phyloP scores from a whole-genome alignment of 2,113 vertebrate species.

The Erythrocercus mccallii region DNA sequence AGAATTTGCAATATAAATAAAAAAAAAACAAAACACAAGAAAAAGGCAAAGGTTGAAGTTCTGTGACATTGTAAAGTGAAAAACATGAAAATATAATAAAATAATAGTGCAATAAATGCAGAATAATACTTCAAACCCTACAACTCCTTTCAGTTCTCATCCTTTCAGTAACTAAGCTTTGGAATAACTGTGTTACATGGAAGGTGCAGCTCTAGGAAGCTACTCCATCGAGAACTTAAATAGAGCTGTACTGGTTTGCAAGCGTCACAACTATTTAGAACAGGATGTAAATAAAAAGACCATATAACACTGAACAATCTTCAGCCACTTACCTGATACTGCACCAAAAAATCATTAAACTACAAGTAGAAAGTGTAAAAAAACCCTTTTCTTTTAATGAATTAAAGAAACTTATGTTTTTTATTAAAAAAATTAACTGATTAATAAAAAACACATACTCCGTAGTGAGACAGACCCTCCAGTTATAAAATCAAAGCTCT shows the following conservation, averaged over 20 bases:
- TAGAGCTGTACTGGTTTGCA: background rate
- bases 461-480: background rate
- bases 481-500: background rate
- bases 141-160: background rate
- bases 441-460: background rate
- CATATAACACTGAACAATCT: background rate
- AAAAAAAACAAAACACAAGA: too few relatives aligned
- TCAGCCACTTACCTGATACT: background rate
- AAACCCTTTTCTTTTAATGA: background rate
- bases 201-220: background rate
- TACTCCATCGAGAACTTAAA: background rate
- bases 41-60: background rate
- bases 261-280: background rate
- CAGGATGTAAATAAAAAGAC: background rate
- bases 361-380: background rate
- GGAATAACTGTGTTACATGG: background rate
- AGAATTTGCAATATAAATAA: background rate
- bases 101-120: background rate
- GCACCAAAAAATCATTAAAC: background rate
- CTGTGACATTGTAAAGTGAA: background rate
- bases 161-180: background rate
- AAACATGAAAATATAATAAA: background rate
- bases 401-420: accelerated
- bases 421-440: background rate
- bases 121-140: background rate